These are phyloP conservation scores for Uropetala carovei DNA, from an alignment of 2,888 invertebrate species.

Conservation along the genomic window DNA sequence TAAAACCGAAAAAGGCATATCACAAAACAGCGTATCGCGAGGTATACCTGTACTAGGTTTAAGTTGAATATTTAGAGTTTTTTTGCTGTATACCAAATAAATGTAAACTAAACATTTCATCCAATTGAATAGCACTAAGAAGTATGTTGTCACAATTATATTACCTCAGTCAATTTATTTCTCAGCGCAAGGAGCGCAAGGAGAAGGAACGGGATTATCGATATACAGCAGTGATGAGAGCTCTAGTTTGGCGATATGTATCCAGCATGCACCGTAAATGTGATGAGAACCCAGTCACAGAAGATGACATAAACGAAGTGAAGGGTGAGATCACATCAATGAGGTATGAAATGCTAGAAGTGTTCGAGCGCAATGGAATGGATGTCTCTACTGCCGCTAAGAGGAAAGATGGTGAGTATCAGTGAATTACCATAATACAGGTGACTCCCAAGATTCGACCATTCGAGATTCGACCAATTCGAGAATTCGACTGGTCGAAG, in stretches of 20 bases:
- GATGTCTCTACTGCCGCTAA: slow-evolving; percentile 85
- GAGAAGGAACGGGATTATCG: slow-evolving; percentile 83
- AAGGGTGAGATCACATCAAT: slow-evolving; percentile 95
- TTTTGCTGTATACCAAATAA: not conserved
- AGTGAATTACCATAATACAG: too few species aligned
- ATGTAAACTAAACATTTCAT: not conserved
- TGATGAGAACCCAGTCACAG: slow-evolving; percentile 91
- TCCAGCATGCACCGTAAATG: slow-evolving; percentile 90
- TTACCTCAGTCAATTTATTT: slow-evolving; percentile 57
- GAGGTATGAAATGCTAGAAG: slow-evolving; percentile 93
- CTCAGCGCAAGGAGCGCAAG: slow-evolving; percentile 78
- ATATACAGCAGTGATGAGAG: slow-evolving; percentile 90
- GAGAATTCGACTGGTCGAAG: too few species aligned
- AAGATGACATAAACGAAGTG: slow-evolving; percentile 95
- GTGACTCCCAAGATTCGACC: too few species aligned
- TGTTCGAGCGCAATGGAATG: slow-evolving; percentile 92
- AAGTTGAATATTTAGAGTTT: not conserved
- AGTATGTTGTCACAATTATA: too few species aligned
- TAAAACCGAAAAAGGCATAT: too few species aligned
- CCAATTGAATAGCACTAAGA: not conserved
- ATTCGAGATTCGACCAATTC: too few species aligned
- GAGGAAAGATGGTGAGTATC: slow-evolving; percentile 83
- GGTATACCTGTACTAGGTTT: too few species aligned
- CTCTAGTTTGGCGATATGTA: slow-evolving; percentile 94
- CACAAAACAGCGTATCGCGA: too few species aligned